A percentile compares a stretch with the other conserved stretches of the same genome.
phyloP scores from a whole-genome alignment of 2,113 vertebrate genomes.

The Azemiops feae region DNA sequence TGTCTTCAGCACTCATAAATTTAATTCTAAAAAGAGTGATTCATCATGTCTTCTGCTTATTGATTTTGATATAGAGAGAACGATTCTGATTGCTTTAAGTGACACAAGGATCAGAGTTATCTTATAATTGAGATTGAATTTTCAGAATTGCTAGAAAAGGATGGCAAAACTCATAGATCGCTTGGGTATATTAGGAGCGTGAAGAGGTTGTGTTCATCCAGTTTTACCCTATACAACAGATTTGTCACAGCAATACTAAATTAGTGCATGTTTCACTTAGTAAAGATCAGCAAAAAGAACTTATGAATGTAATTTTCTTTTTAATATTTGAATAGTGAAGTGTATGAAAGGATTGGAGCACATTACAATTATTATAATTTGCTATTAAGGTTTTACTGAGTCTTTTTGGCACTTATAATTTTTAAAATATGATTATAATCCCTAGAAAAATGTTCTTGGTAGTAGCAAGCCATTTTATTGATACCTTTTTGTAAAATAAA shows the following conservation, averaged over 20 bases:
- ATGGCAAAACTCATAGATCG: not conserved
- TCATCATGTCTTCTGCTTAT: constrained; percentile 23
- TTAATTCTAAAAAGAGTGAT: constrained; percentile 31
- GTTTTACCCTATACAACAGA: not conserved
- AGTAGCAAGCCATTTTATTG: constrained; percentile 8
- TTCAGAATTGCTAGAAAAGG: constrained; percentile 26
- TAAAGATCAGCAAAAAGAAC: constrained; percentile 12
- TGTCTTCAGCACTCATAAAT: constrained; percentile 16
- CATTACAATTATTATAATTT: not conserved
- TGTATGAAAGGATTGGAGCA: constrained; percentile 28
- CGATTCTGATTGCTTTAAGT: constrained; percentile 8
- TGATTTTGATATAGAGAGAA: constrained; percentile 45
- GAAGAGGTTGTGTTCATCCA: not conserved
- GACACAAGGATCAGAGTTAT: constrained; percentile 8
- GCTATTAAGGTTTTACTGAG: not conserved
- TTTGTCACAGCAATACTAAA: not conserved
- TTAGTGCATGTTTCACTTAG: not conserved
- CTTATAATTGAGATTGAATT: constrained; percentile 5
- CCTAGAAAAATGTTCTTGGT: not conserved
- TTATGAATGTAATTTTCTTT: constrained; percentile 31
- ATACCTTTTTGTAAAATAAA: not conserved
- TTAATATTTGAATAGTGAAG: constrained; percentile 1
- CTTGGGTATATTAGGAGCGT: not conserved
- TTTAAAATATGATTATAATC: not conserved
- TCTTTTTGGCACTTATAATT: not conserved